Base-by-base conservation (phyloP, 1,140 invertebrate genomes). In the Panulirus ornatus region DNA sequence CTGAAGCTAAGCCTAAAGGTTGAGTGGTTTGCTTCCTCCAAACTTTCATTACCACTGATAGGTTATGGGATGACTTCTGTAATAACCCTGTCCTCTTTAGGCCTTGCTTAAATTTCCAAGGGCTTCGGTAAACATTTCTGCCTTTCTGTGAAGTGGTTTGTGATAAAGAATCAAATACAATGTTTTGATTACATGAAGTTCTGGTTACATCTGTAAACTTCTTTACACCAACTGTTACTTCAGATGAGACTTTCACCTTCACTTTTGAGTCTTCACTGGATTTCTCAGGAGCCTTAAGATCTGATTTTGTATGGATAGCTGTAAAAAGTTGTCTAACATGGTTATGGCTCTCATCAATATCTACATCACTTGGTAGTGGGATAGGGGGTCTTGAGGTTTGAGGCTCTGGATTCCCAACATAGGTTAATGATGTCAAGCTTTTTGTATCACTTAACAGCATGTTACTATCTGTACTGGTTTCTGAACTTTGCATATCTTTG, bases 61-160 rank as follows among this genome's bases (percentile, higher is more conserved):
- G 42, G 19, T 70, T 84, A 54, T 89, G 73, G 6, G 91, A 58
- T 22, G 88, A 85, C 34, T 85, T 82, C 19, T 83, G 63, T 54
- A 89, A 75, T 0, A 89, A 16, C 1, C 78, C 88, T 44, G 88
- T 83, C 22, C 38, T 73, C 34, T 76, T 89, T n/a, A 89, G 40
- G 22, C 79, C 78, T 34, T 89, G 88, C 22, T 89, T 47, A 36
- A 76, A 54, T 30, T 89, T 89, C 40, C 88, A 73, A 3, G 88
- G 88, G 16, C 58, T 66, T 66, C 58, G 6, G 9, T 6, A 8
- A 58, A 22, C 19, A 2, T 5, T 66, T 11, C 11, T 66, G 8
- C 8, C 30, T 27, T 8, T 66, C 8, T 66, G 58, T 30, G n/a
- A 66, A 66, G 58, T 30, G 6, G 27, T 3, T 11, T 66, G 58